Conservation (phyloP, 2,113 vertebrate genomes). For the Phylloscopus whistleri region DNA sequence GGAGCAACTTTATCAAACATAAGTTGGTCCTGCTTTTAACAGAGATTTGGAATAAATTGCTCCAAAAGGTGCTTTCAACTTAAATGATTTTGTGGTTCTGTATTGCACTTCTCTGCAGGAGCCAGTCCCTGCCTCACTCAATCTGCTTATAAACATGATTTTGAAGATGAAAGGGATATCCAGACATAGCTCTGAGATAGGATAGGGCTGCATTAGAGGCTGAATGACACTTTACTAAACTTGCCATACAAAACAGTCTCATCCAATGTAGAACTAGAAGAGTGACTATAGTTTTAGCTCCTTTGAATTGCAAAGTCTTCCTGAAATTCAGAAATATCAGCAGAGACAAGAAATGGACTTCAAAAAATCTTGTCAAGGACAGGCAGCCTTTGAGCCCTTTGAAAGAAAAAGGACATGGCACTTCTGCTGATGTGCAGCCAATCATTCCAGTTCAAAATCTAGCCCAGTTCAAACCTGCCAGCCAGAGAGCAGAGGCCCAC, state of each 20-base stretch:
- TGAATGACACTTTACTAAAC: neutral
- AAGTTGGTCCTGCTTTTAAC: neutral
- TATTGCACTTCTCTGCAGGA: neutral
- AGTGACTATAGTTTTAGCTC: neutral
- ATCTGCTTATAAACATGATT: neutral
- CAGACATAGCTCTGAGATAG: neutral
- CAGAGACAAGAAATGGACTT: neutral
- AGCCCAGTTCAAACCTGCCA: neutral
- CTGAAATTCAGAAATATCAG: neutral
- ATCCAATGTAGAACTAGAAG: neutral
- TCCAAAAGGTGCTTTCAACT: neutral
- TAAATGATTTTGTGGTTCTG: neutral
- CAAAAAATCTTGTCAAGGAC: neutral
- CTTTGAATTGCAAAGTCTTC: neutral
- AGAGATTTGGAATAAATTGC: neutral
- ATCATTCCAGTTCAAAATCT: neutral
- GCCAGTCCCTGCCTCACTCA: neutral
- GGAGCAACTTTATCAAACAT: neutral
- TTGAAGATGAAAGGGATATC: neutral
- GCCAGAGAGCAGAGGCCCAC: neutral
- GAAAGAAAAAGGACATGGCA: neutral
- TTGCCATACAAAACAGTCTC: neutral
- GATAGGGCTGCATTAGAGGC: neutral
- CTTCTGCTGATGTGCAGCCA: neutral
- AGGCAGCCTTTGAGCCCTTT: neutral